Conservation (phyloP, 2,888 invertebrate genomes). For the Microctonus aethiopoides region DNA sequence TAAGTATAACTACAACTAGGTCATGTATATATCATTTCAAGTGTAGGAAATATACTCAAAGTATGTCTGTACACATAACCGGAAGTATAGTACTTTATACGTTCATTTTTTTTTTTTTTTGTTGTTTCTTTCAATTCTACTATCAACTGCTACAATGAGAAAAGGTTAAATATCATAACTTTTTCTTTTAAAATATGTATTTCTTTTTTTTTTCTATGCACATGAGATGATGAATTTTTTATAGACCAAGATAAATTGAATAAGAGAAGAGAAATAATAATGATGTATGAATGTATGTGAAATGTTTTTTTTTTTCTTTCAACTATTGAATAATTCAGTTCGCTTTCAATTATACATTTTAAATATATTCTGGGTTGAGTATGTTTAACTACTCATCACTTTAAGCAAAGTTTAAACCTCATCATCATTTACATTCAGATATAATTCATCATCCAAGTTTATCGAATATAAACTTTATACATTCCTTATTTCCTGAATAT, state of each 20-base stretch:
- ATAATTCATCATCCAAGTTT: not conserved
- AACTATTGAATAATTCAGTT: constrained; percentile 37
- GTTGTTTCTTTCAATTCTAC: no score
- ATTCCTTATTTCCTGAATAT: not conserved
- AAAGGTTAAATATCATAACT: constrained; percentile 31
- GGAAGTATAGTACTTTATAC: constrained; percentile 27
- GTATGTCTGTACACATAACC: constrained; percentile 21
- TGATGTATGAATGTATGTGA: not conserved
- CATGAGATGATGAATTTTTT: not conserved
- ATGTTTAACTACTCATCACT: constrained; percentile 32
- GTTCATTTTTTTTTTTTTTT: not conserved
- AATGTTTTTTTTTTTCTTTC: not conserved
- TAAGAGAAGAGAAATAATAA: not conserved
- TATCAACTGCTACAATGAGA: not conserved
- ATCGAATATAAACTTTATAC: not conserved
- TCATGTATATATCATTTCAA: constrained; percentile 19
- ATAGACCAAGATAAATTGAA: not conserved
- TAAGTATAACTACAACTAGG: constrained; percentile 23
- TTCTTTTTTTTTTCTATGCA: not conserved
- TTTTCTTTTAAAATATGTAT: not conserved
- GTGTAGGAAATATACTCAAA: not conserved
- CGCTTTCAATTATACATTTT: constrained; percentile 28
- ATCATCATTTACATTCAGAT: not conserved
- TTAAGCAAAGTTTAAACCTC: not conserved
- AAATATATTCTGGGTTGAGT: constrained; percentile 33